Evolutionary conservation across 1,140 invertebrate species (phyloP).

Genomic region (Phocides pigmalion): DNA sequence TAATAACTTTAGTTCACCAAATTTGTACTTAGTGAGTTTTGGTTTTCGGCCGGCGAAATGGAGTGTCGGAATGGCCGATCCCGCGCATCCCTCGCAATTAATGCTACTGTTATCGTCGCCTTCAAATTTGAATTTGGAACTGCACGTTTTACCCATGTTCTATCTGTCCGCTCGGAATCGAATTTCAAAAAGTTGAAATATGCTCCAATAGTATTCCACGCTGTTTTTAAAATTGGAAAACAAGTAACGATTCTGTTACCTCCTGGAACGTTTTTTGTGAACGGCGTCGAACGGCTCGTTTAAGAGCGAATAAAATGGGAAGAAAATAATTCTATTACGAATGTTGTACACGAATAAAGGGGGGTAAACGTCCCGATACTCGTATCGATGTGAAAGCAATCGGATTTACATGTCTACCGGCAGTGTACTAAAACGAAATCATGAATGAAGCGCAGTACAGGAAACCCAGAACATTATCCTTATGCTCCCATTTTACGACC

Average conservation of each 20-base stretch:
- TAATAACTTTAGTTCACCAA: no score
- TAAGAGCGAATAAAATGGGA: slow-evolving; percentile 48
- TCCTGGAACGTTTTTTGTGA: slow-evolving; percentile 20
- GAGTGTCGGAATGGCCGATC: slow-evolving; percentile 61
- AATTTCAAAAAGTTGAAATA: slow-evolving; percentile 26
- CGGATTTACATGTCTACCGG: slow-evolving; percentile 81
- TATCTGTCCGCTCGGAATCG: slow-evolving; percentile 14
- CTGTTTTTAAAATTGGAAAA: slow-evolving; percentile 14
- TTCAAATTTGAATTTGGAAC: slow-evolving; percentile 65
- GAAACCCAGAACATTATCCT: slow-evolving; percentile 83
- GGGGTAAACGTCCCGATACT: slow-evolving; percentile 60
- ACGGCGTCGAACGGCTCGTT: slow-evolving; percentile 39
- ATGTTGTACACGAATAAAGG: slow-evolving; percentile 72
- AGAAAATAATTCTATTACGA: slow-evolving; percentile 69
- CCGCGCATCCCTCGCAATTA: slow-evolving; percentile 67
- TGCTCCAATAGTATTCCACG: slow-evolving; percentile 8
- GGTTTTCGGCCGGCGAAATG: no score
- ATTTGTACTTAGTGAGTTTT: no score
- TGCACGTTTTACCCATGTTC: slow-evolving; percentile 12
- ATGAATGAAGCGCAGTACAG: slow-evolving; percentile 82
- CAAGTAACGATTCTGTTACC: slow-evolving; percentile 30
- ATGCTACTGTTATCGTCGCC: slow-evolving; percentile 59
- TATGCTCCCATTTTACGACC: slow-evolving; percentile 83
- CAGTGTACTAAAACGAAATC: slow-evolving; percentile 81
- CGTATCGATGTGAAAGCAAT: slow-evolving; percentile 73